Evolutionary conservation across 2,888 invertebrate genomes (phyloP).

Genomic region (Allygus modestus): DNA sequence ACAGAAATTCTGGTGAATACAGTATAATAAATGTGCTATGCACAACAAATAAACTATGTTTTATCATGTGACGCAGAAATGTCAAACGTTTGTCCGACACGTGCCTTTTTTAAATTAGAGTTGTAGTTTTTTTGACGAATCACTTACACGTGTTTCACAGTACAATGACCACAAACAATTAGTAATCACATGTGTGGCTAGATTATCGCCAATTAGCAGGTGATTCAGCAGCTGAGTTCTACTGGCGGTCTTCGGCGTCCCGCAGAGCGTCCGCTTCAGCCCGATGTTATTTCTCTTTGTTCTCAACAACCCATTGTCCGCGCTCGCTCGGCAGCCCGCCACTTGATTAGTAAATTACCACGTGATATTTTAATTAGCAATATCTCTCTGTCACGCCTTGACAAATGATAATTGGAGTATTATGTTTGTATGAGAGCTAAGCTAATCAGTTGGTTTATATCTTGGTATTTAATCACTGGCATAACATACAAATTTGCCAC

Average conservation of each 20-base stretch:
- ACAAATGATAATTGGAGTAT: not conserved
- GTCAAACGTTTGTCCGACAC: too few species aligned
- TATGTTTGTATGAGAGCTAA: not conserved
- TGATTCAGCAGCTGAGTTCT: not conserved
- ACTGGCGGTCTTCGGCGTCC: not conserved
- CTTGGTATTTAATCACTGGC: too few species aligned
- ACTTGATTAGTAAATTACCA: constrained; percentile 33
- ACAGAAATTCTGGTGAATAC: too few species aligned
- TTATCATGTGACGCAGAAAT: too few species aligned
- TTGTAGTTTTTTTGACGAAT: too few species aligned
- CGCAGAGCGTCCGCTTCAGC: not conserved
- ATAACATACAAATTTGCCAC: too few species aligned
- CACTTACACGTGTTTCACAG: not conserved
- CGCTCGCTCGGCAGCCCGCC: constrained; percentile 7
- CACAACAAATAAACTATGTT: too few species aligned
- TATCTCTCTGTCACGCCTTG: not conserved
- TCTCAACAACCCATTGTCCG: constrained; percentile 53
- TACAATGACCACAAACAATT: constrained; percentile 28
- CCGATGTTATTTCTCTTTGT: constrained; percentile 31
- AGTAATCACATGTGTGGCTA: constrained; percentile 1
- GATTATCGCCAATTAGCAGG: constrained; percentile 35
- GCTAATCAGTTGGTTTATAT: not conserved
- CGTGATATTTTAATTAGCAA: constrained; percentile 34
- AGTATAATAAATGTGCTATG: too few species aligned
- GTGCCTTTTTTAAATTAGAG: too few species aligned